These are phyloP conservation scores for Helicoverpa armigera DNA, from an alignment of 1,140 invertebrate species.

Conservation along the genomic window DNA sequence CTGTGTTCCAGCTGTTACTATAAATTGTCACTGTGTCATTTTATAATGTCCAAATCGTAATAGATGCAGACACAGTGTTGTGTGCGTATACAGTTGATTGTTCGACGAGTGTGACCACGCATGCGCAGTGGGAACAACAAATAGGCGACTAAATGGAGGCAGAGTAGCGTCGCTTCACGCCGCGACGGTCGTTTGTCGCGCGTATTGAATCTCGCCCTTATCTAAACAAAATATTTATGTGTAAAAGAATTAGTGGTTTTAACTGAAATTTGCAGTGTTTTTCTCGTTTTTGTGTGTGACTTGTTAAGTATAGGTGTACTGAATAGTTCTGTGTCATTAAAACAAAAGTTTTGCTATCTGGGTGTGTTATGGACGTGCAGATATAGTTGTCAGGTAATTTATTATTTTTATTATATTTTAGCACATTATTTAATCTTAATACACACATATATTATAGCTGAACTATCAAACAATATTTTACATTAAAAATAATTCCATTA, in stretches of 20 bases:
- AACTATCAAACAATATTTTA: background rate
- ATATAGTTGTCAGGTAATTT: slow-evolving; percentile 27
- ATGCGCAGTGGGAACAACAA: slow-evolving; percentile 14
- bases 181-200: slow-evolving; percentile 24
- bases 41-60: slow-evolving; percentile 21
- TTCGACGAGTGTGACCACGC: slow-evolving; percentile 14
- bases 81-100: slow-evolving; percentile 19
- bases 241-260: slow-evolving; percentile 18
- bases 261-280: background rate
- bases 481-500: background rate
- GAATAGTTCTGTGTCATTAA: slow-evolving; percentile 32
- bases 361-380: slow-evolving; percentile 27
- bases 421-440: background rate
- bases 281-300: background rate
- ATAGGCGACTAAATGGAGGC: background rate
- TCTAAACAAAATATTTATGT: slow-evolving; percentile 39
- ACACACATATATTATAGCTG: background rate
- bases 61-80: slow-evolving; percentile 22
- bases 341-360: background rate
- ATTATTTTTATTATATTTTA: slow-evolving; percentile 21
- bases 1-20: slow-evolving; percentile 12
- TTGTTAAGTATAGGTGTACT: slow-evolving; percentile 5
- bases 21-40: slow-evolving; percentile 14
- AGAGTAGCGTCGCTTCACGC: slow-evolving; percentile 15
- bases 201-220: background rate